These are phyloP conservation scores for Phyllostomus hastatus DNA, from an alignment of 2,113 vertebrate species.

Conservation along the genomic window DNA sequence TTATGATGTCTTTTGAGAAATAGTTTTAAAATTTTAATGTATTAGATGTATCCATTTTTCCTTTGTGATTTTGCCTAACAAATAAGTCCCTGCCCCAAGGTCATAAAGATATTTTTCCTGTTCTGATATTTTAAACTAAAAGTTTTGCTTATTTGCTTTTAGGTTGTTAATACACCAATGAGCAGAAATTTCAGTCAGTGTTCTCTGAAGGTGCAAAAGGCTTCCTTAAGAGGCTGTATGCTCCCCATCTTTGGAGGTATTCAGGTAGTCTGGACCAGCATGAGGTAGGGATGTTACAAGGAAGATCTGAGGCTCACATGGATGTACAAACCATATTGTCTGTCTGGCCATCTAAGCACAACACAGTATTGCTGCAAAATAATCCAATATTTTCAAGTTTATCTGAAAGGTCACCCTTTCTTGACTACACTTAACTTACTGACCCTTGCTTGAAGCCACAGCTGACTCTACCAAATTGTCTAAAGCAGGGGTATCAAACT, in stretches of 20 bases:
- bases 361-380: background rate
- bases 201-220: background rate
- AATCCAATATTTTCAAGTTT: background rate
- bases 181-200: background rate
- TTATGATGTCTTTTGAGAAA: background rate
- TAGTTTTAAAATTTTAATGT: background rate
- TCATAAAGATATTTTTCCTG: background rate
- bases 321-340: background rate
- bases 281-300: background rate
- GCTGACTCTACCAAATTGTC: background rate
- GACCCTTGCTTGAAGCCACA: background rate
- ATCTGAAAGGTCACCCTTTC: background rate
- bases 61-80: background rate
- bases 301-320: background rate
- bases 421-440: background rate
- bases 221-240: background rate
- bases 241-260: background rate
- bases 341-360: background rate
- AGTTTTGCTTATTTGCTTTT: background rate
- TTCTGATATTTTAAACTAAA: background rate
- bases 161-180: background rate
- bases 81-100: background rate
- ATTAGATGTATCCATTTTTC: background rate
- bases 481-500: no score
- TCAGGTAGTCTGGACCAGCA: background rate